Conservation (phyloP, 2,797 vertebrate species). For the Chromis chromis region DNA sequence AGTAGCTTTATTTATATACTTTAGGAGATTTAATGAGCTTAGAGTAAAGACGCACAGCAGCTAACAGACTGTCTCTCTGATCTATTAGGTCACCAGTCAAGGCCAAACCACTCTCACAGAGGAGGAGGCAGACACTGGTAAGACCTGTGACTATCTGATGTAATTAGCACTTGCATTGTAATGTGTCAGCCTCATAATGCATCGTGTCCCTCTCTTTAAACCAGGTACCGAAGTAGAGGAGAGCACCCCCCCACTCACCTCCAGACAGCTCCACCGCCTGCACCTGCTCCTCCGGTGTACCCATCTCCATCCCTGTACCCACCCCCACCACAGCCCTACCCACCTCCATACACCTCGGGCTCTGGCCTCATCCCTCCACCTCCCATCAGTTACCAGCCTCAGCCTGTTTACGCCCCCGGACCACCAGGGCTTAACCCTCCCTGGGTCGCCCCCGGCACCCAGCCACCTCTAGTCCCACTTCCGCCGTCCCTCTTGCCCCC, state of each 20-base stretch:
- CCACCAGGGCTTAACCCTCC: conserved; percentile 90
- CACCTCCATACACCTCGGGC: conserved; percentile 67
- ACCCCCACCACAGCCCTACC: conserved; percentile 75
- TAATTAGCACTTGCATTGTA: not conserved
- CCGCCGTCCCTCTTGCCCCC: conserved; percentile 77
- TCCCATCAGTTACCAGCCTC: conserved; percentile 88
- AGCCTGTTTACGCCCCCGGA: conserved; percentile 89
- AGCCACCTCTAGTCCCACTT: conserved; percentile 81
- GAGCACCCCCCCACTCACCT: conserved; percentile 67
- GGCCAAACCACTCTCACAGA: conserved; percentile 68
- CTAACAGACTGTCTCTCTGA: conserved; percentile 20
- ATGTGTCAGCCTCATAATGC: not conserved
- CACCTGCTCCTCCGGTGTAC: conserved; percentile 68
- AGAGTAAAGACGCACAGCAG: not conserved
- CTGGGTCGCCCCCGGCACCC: conserved; percentile 90
- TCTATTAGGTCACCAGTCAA: conserved; percentile 65
- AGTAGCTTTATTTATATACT: conserved; percentile 12
- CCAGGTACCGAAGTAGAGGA: conserved; percentile 70
- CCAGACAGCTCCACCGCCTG: conserved; percentile 57
- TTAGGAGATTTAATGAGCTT: conserved; percentile 2
- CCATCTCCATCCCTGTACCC: conserved; percentile 73
- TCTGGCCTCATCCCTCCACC: conserved; percentile 80
- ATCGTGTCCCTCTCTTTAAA: not conserved
- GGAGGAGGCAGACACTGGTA: conserved; percentile 75
- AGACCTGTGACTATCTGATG: not conserved